Base-by-base conservation (phyloP, 2,797 vertebrate species). In the Enoplosus armatus region DNA sequence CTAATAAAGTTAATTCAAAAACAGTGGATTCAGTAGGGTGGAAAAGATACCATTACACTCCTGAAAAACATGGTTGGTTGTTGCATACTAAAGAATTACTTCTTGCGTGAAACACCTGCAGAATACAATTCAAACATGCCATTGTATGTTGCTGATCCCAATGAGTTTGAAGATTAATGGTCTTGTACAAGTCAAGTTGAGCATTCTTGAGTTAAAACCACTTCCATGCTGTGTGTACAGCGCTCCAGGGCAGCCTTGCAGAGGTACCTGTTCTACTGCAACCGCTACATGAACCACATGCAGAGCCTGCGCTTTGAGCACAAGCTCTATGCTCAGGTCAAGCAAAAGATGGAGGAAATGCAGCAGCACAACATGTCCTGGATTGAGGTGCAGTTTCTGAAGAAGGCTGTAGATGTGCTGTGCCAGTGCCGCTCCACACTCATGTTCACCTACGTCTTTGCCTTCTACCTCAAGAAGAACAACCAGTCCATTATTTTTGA, bases 391-490 rank as follows among this genome's bases (percentile, higher is more conserved):
- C 98, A 99, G 95, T 99, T 99, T 92, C 96, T 99, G 91, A 99
- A 99, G 97, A 99, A 99, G 96, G 98, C 98, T 14, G 98, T 99
- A 95, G 96, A 94, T 78, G 98, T 99, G 93, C 96, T 99, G 91
- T 99, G 95, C 86, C 98, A 99, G 96, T 99, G 98, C 94, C 98
- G 98, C 92, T 98, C 98, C 95, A 99, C 98, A 68, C 98, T 99
- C 94, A 99, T 99, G 98, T 99, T 99, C 97, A 99, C 98, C 90
- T 99, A 99, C 80, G 98, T 99, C 95, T 99, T 99, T 93, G 98
- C 98, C 95, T 99, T 99, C 98, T 99, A 99, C 98, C 98, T 99
- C 98, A 99, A 98, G 96, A 99, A 99, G 97, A 99, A 99, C 96
- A 99, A 99, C 96, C 98, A 99, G 96, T 99, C 98, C 95, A 99